Percentiles rank a stretch among this genome's conserved stretches.
Conservation (phyloP, 2,113 vertebrate species). For the Lophochroa leadbeateri region DNA sequence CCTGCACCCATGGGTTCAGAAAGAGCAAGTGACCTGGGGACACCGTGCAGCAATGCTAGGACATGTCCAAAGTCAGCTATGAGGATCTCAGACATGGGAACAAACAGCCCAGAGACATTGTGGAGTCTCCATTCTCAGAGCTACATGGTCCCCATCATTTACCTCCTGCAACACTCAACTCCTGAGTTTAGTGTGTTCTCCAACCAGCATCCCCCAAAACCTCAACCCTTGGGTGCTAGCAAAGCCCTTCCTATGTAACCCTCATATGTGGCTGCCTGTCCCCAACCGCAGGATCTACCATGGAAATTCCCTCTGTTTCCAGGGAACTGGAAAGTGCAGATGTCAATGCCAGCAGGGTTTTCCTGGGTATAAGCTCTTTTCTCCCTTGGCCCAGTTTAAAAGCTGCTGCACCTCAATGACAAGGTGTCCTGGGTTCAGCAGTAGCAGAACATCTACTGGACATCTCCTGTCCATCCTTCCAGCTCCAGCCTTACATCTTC, state of each 20-base stretch:
- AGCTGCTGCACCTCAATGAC: not conserved
- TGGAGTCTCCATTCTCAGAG: not conserved
- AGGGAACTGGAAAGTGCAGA: not conserved
- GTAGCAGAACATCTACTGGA: too few relatives aligned
- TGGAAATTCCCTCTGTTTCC: not conserved
- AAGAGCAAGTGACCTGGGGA: not conserved
- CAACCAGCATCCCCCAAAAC: not conserved
- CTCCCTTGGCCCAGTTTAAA: not conserved
- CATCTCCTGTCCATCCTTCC: not conserved
- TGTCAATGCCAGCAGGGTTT: not conserved
- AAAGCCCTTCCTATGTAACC: not conserved
- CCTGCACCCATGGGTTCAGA: not conserved
- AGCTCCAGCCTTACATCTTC: not conserved
- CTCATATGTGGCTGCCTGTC: not conserved
- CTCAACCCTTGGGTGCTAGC: not conserved
- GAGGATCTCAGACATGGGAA: not conserved
- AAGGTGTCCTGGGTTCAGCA: too few relatives aligned
- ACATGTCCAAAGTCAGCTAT: not conserved
- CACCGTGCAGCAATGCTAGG: not conserved
- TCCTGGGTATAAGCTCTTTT: not conserved
- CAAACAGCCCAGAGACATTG: not conserved
- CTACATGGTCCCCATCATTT: accelerated
- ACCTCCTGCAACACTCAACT: not conserved
- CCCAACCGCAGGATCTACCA: not conserved
- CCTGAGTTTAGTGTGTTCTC: not conserved